phyloP scores from a whole-genome alignment of 2,888 invertebrate species.

The Epinotia demarniana region DNA sequence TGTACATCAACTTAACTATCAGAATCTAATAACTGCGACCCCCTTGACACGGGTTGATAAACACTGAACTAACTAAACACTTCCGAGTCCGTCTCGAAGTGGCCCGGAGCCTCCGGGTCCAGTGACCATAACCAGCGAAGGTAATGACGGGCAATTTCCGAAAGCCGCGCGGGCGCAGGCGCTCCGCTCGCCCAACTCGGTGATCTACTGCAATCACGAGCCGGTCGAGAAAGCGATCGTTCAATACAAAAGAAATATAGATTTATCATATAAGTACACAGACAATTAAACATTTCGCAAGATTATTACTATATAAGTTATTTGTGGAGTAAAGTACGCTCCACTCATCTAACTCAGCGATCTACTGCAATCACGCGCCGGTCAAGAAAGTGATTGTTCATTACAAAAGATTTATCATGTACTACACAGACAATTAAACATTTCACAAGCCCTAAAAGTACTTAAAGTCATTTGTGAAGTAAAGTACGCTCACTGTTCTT shows the following conservation, averaged over 20 bases:
- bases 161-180: constrained; percentile 54
- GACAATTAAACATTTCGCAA: too few species aligned
- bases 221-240: constrained; percentile 13
- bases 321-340: not conserved
- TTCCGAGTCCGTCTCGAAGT: constrained; percentile 7
- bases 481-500: too few species aligned
- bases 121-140: constrained; percentile 60
- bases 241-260: too few species aligned
- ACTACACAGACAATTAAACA: too few species aligned
- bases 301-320: too few species aligned
- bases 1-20: too few species aligned
- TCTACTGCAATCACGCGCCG: constrained; percentile 33
- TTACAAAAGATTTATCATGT: too few species aligned
- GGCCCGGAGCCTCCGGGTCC: constrained; percentile 47
- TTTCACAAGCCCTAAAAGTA: too few species aligned
- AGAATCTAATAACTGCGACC: too few species aligned
- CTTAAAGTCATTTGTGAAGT: too few species aligned
- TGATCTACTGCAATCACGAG: constrained; percentile 38
- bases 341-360: constrained; percentile 23
- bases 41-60: too few species aligned
- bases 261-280: too few species aligned
- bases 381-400: constrained; percentile 4
- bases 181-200: constrained; percentile 20
- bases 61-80: not conserved
- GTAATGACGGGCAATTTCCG: constrained; percentile 73